These are phyloP conservation scores for Uria aalge DNA, from an alignment of 2,113 vertebrate genomes.

Conservation along the genomic window DNA sequence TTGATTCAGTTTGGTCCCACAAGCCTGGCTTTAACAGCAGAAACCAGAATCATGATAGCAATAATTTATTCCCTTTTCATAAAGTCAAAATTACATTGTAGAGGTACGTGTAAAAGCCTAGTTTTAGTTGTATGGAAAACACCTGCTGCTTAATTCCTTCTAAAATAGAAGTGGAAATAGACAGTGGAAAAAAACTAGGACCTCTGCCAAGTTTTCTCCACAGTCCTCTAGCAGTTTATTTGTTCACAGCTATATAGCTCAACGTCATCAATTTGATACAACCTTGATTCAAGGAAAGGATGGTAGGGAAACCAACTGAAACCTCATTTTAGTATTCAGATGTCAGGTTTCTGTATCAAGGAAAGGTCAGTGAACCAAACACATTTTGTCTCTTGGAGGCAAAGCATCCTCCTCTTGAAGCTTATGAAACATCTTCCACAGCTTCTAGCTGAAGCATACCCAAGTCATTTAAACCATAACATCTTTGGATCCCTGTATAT, in stretches of 20 bases:
- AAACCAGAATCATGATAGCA: not conserved
- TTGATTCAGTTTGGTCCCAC: not conserved
- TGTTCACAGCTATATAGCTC: not conserved
- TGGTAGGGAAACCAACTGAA: not conserved
- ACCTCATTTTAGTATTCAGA: not conserved
- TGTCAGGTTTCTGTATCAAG: not conserved
- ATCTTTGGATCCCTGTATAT: not conserved
- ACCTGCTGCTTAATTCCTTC: not conserved
- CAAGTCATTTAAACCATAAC: not conserved
- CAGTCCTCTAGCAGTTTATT: not conserved
- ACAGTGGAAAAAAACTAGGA: not conserved
- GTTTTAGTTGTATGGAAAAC: not conserved
- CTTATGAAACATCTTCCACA: not conserved
- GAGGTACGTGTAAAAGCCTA: not conserved
- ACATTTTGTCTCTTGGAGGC: not conserved
- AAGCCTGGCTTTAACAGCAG: not conserved
- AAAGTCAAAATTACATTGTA: not conserved
- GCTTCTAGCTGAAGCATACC: not conserved
- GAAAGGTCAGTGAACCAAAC: not conserved
- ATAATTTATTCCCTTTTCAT: not conserved
- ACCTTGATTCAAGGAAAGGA: not conserved
- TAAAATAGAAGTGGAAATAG: not conserved
- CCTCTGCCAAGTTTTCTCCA: not conserved
- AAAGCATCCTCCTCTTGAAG: not conserved
- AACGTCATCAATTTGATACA: rapidly evolving